These are phyloP conservation scores for Potorous gilbertii DNA, from an alignment of 2,797 vertebrate genomes.

Conservation along the genomic window DNA sequence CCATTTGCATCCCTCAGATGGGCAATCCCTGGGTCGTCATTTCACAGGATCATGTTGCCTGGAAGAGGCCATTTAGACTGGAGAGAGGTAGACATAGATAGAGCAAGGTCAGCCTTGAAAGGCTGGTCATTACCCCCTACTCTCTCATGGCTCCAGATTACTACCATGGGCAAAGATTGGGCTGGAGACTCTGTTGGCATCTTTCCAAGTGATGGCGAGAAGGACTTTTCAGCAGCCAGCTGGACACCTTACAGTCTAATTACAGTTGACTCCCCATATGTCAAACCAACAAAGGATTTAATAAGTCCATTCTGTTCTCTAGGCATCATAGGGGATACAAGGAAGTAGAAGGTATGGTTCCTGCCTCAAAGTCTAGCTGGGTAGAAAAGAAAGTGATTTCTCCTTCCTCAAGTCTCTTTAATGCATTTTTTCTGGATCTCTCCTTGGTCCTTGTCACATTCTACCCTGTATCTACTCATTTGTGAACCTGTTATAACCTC, in stretches of 20 bases:
- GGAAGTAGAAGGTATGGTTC: not conserved
- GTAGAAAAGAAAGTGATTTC: not conserved
- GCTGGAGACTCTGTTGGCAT: not conserved
- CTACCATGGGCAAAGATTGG: not conserved
- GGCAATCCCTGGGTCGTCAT: not conserved
- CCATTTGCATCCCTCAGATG: not conserved
- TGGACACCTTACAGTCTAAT: not conserved
- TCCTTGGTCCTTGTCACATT: not conserved
- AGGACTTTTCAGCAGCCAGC: not conserved
- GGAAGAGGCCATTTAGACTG: not conserved
- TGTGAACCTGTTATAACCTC: not conserved
- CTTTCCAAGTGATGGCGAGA: not conserved
- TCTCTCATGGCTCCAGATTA: not conserved
- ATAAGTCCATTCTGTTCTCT: not conserved
- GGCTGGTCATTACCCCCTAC: not conserved
- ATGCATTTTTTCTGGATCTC: not conserved
- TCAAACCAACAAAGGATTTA: not conserved
- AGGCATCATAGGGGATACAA: rapidly evolving
- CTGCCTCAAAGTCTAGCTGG: not conserved
- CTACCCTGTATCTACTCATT: not conserved
- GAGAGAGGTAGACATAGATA: not conserved
- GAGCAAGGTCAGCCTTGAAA: not conserved
- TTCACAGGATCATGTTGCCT: not conserved
- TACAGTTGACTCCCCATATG: not conserved
- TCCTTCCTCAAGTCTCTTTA: not conserved